Conservation (phyloP, 2,113 vertebrate species). For the Alligator mississippiensis region DNA sequence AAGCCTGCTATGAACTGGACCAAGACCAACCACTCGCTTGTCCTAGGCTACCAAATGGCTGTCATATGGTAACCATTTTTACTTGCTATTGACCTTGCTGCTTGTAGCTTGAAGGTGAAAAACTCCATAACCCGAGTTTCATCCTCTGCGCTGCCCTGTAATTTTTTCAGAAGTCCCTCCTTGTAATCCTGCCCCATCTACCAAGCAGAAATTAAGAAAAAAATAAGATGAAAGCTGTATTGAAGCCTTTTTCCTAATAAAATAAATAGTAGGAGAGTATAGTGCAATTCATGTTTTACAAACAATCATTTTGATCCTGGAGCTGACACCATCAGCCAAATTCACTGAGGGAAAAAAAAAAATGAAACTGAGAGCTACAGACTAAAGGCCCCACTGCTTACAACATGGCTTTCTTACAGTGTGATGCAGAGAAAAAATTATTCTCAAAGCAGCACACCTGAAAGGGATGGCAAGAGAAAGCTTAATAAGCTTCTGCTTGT, state of each 20-base stretch:
- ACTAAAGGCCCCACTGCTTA: slow-evolving; percentile 33
- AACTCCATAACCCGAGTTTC: not conserved
- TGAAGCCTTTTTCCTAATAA: slow-evolving; percentile 29
- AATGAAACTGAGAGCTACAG: slow-evolving; percentile 19
- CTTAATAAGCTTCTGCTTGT: slow-evolving; percentile 14
- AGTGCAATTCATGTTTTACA: slow-evolving; percentile 20
- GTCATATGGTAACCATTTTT: not conserved
- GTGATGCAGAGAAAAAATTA: not conserved
- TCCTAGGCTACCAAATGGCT: not conserved
- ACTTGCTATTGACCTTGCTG: not conserved
- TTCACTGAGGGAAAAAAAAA: slow-evolving; percentile 46
- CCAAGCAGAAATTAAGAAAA: slow-evolving; percentile 11
- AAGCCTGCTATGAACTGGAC: not conserved
- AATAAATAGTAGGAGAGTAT: not conserved
- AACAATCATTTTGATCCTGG: slow-evolving; percentile 20
- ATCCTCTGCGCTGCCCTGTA: accelerated
- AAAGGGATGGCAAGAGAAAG: slow-evolving; percentile 1
- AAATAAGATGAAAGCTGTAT: not conserved
- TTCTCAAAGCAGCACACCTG: not conserved
- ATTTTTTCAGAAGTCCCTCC: not conserved
- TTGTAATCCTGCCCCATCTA: slow-evolving; percentile 6
- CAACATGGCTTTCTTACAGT: slow-evolving; percentile 11
- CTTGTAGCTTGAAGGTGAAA: not conserved
- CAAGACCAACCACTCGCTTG: not conserved
- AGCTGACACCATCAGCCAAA: slow-evolving; percentile 50